A percentile compares a stretch with the other conserved stretches of the same genome.
phyloP scores from a whole-genome alignment of 1,140 invertebrate genomes.

The Drosophila lacteicornis region DNA sequence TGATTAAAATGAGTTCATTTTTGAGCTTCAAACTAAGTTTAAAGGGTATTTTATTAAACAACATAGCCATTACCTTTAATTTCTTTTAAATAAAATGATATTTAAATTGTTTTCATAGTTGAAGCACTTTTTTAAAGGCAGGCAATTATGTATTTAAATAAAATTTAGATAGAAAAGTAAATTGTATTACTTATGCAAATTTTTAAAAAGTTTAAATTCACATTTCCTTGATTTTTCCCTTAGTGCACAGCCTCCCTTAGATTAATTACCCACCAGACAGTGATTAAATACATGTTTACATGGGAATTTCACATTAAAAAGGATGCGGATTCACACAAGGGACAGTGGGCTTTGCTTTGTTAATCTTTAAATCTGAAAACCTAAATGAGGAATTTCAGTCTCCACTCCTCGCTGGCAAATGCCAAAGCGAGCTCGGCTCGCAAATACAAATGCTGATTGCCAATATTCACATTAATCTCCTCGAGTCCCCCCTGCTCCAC shows the following conservation, averaged over 20 bases:
- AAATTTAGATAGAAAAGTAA: no score
- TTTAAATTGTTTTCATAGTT: no score
- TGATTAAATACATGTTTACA: slow-evolving; percentile 14
- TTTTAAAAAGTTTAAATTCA: no score
- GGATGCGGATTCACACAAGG: slow-evolving; percentile 19
- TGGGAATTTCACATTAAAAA: slow-evolving; percentile 10
- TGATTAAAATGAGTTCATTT: no score
- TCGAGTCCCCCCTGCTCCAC: background rate
- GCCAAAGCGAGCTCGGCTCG: slow-evolving; percentile 56
- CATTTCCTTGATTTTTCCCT: background rate
- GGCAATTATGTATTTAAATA: no score
- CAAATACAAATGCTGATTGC: slow-evolving; percentile 79
- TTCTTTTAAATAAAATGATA: no score
- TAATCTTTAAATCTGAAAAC: slow-evolving; percentile 22
- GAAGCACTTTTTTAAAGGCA: no score
- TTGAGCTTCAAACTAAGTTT: no score
- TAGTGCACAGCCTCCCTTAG: background rate
- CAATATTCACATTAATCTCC: slow-evolving; percentile 80
- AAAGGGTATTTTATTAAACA: no score
- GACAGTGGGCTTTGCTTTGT: slow-evolving; percentile 5
- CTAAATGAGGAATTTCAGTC: slow-evolving; percentile 29
- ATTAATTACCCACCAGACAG: slow-evolving; percentile 5
- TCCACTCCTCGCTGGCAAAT: slow-evolving; percentile 59
- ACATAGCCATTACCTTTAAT: no score
- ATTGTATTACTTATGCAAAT: no score